phyloP scores from a whole-genome alignment of 2,888 invertebrate genomes.

The Tetramorium bicarinatum region DNA sequence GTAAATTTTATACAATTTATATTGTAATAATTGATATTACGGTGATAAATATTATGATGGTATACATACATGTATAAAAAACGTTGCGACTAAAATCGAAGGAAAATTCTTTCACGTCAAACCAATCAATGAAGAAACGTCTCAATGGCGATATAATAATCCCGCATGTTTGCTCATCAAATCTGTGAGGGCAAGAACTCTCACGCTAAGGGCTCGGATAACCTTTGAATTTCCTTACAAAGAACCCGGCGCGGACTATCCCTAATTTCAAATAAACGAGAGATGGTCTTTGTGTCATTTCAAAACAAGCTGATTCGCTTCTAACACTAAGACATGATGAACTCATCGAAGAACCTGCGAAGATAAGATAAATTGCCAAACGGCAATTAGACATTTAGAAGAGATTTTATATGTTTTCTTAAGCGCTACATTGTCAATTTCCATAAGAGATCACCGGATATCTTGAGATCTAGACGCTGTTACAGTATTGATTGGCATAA shows the following conservation, averaged over 20 bases:
- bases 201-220: constrained; percentile 68
- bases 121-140: constrained; percentile 83
- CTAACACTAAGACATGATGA: neutral
- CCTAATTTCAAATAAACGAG: constrained; percentile 79
- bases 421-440: neutral
- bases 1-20: neutral
- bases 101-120: constrained; percentile 79
- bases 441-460: neutral
- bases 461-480: neutral
- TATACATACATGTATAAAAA: constrained; percentile 24
- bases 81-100: constrained; percentile 55
- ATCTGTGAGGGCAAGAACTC: constrained; percentile 57
- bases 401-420: neutral
- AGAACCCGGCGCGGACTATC: constrained; percentile 68
- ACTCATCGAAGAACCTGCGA: constrained; percentile 28
- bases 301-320: constrained; percentile 14
- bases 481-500: constrained; percentile 27
- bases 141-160: constrained; percentile 81
- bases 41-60: constrained; percentile 21
- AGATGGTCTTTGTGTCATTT: constrained; percentile 38
- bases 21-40: neutral
- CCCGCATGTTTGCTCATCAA: constrained; percentile 81
- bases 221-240: constrained; percentile 78
- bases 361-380: neutral
- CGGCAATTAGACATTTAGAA: neutral